These are phyloP conservation scores for Synanthedon tipuliformis DNA, from an alignment of 2,888 invertebrate genomes.

Conservation along the genomic window DNA sequence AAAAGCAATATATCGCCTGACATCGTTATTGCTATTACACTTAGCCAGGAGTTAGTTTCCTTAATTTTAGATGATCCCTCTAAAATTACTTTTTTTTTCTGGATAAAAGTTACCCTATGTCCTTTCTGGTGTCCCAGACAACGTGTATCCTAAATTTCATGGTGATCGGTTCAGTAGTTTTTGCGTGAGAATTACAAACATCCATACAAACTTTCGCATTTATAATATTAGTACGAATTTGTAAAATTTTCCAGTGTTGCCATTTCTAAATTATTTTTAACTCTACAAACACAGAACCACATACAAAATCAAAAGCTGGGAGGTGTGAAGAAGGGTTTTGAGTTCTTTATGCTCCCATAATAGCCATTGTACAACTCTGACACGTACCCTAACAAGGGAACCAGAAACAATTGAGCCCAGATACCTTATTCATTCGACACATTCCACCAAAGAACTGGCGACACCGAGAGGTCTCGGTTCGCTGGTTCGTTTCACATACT, in stretches of 20 bases:
- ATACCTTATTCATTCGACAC: constrained; percentile 4
- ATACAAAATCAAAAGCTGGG: constrained; percentile 26
- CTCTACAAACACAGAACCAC: constrained; percentile 12
- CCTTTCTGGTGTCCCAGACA: too few species aligned
- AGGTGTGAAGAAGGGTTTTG: constrained; percentile 42
- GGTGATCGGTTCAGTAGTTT: too few species aligned
- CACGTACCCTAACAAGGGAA: constrained; percentile 19
- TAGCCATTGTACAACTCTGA: constrained; percentile 37
- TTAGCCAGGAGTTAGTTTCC: too few species aligned
- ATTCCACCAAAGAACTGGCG: not conserved
- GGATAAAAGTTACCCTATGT: too few species aligned
- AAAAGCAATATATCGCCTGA: too few species aligned
- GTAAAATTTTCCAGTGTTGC: not conserved
- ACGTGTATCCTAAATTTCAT: too few species aligned
- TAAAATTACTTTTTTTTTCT: too few species aligned
- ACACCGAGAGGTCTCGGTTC: not conserved
- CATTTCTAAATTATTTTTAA: not conserved
- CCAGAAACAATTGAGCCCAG: constrained; percentile 11
- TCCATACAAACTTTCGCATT: too few species aligned
- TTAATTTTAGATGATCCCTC: too few species aligned
- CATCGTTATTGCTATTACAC: too few species aligned
- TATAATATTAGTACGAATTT: too few species aligned
- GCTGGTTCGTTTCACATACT: not conserved
- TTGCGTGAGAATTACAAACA: too few species aligned
- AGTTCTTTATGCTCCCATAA: constrained; percentile 32